Evolutionary conservation across 2,113 vertebrate species (phyloP).

Genomic region (Turnix velox): DNA sequence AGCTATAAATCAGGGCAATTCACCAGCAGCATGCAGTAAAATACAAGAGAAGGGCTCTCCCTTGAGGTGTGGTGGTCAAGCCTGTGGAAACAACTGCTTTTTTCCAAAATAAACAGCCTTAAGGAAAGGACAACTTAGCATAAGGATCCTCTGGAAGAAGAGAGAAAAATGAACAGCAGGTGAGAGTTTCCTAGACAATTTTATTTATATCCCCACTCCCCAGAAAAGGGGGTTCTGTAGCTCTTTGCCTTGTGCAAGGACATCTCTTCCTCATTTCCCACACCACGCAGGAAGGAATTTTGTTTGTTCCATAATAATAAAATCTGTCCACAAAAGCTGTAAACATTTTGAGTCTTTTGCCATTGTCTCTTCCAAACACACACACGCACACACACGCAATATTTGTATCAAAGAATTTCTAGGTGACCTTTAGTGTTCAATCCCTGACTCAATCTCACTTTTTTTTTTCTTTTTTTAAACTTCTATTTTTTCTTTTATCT

Average conservation of each 20-base stretch:
- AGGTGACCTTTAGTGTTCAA: background rate
- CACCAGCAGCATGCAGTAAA: background rate
- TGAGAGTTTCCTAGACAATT: slow-evolving; percentile 44
- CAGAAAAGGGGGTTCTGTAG: slow-evolving; percentile 22
- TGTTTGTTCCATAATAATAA: slow-evolving; percentile 18
- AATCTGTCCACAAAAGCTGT: slow-evolving; percentile 57
- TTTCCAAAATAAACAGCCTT: background rate
- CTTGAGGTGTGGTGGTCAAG: background rate
- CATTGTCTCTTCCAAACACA: background rate
- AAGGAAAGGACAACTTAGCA: background rate
- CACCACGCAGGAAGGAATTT: slow-evolving; percentile 60
- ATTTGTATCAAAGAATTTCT: background rate
- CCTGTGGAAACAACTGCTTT: background rate
- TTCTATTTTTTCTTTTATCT: fast-evolving
- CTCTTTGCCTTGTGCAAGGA: slow-evolving; percentile 1
- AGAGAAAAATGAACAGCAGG: slow-evolving; percentile 1
- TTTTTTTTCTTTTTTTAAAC: background rate
- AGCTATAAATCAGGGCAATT: background rate
- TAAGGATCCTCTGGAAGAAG: background rate
- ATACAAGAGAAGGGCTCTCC: background rate
- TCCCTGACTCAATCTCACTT: background rate
- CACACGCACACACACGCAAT: background rate
- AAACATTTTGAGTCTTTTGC: slow-evolving; percentile 61
- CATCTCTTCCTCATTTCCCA: slow-evolving; percentile 30
- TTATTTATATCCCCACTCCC: slow-evolving; percentile 73